phyloP scores from a whole-genome alignment of 2,888 invertebrate species.

The Corbicula japonica region DNA sequence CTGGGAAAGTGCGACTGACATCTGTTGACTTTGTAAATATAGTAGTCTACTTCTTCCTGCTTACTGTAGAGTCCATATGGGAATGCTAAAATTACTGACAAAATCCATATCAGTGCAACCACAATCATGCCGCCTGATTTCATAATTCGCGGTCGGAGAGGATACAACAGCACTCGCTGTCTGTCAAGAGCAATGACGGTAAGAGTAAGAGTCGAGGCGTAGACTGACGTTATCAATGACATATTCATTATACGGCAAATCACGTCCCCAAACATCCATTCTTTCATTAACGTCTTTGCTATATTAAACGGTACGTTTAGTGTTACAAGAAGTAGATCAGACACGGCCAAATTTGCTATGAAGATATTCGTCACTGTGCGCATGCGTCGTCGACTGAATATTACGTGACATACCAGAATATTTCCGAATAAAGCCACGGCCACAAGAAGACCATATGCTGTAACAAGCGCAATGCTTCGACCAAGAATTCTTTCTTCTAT shows the following conservation, averaged over 20 bases:
- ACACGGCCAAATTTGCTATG: constrained; percentile 82
- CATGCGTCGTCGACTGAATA: constrained; percentile 80
- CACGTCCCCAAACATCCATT: constrained; percentile 87
- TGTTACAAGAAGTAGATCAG: constrained; percentile 82
- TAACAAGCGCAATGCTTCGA: constrained; percentile 60
- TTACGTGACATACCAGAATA: constrained; percentile 82
- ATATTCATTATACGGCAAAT: constrained; percentile 87
- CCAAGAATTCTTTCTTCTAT: constrained; percentile 22
- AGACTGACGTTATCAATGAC: constrained; percentile 86
- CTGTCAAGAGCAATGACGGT: constrained; percentile 87
- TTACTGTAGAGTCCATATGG: constrained; percentile 86
- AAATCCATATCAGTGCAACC: constrained; percentile 85
- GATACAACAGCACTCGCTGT: constrained; percentile 86
- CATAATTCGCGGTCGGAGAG: constrained; percentile 85
- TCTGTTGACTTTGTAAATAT: constrained; percentile 69
- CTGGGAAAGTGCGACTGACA: constrained; percentile 85
- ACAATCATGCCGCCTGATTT: constrained; percentile 83
- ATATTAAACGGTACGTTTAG: constrained; percentile 87
- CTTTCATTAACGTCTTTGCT: constrained; percentile 84
- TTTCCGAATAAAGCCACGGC: constrained; percentile 82
- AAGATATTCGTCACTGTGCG: constrained; percentile 85
- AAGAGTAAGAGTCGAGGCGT: constrained; percentile 87
- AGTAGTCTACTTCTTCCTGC: constrained; percentile 69
- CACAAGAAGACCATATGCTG: constrained; percentile 76
- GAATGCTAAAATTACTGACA: constrained; percentile 83